These are phyloP conservation scores for Hydrolagus colliei DNA, from an alignment of 2,797 vertebrate species.

Conservation along the genomic window DNA sequence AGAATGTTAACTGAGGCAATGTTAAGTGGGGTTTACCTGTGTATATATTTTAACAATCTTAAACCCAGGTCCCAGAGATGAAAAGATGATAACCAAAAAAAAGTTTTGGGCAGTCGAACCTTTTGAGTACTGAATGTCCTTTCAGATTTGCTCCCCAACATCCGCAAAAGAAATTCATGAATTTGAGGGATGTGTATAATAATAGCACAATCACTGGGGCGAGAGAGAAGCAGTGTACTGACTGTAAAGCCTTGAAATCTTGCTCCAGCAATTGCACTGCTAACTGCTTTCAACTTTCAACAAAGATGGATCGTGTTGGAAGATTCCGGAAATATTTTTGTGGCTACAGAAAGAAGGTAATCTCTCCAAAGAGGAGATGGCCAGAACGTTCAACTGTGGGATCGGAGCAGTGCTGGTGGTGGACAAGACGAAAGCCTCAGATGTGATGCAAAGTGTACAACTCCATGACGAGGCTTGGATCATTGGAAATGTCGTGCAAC, in stretches of 20 bases:
- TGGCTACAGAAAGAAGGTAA: conserved; percentile 79
- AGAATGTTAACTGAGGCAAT: no score
- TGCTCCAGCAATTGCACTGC: neutral
- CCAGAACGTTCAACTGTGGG: conserved; percentile 87
- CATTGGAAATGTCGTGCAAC: conserved; percentile 66
- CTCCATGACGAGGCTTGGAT: conserved; percentile 69
- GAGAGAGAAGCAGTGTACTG: neutral
- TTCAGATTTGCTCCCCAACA: no score
- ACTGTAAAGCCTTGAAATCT: neutral
- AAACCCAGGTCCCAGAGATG: no score
- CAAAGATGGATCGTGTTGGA: conserved; percentile 79
- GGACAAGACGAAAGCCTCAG: conserved; percentile 57
- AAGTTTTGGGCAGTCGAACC: neutral
- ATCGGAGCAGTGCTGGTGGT: conserved; percentile 80
- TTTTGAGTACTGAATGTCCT: neutral
- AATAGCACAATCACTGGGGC: neutral
- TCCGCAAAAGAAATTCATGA: no score
- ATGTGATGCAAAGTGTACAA: conserved; percentile 64
- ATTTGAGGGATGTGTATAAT: no score
- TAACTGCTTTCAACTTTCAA: conserved; percentile 25
- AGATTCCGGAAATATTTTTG: conserved; percentile 74
- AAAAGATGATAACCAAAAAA: no score
- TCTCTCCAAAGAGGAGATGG: conserved; percentile 83
- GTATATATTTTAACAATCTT: no score
- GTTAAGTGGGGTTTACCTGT: no score